Conservation (phyloP, 2,113 vertebrate genomes). For the Mastomys coucha region DNA sequence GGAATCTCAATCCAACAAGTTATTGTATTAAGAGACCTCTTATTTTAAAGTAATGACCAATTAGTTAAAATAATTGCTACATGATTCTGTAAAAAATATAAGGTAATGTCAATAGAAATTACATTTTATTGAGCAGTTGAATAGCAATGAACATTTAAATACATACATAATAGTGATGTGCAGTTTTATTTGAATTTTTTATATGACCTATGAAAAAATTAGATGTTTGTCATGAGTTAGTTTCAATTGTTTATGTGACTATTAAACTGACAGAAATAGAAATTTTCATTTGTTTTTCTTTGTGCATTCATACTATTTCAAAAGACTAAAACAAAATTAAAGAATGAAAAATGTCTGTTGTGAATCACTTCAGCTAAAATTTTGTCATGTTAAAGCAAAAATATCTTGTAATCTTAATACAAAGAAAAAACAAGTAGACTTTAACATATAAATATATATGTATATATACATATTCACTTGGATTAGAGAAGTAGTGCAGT, state of each 20-base stretch:
- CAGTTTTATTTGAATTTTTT: slow-evolving; percentile 6
- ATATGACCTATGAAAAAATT: background rate
- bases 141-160: slow-evolving; percentile 4
- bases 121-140: background rate
- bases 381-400: slow-evolving; percentile 17
- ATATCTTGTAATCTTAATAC: slow-evolving; percentile 1
- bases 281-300: background rate
- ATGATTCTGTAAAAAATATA: slow-evolving; percentile 20
- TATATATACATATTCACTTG: too few relatives aligned
- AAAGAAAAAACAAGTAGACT: background rate
- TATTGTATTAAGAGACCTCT: background rate
- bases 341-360: background rate
- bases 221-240: background rate
- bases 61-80: slow-evolving; percentile 14
- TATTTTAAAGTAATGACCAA: background rate
- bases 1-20: background rate
- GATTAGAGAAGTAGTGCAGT: background rate
- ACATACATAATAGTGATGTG: background rate
- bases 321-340: background rate
- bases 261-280: background rate
- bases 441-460: background rate
- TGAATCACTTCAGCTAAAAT: slow-evolving; percentile 26
- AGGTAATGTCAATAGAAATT: background rate
- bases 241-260: slow-evolving; percentile 9
- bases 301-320: slow-evolving; percentile 32